A percentile compares a stretch with the other conserved stretches of the same genome.
Evolutionary conservation across 2,113 vertebrate genomes (phyloP).

Genomic region (Oncorhynchus mykiss): DNA sequence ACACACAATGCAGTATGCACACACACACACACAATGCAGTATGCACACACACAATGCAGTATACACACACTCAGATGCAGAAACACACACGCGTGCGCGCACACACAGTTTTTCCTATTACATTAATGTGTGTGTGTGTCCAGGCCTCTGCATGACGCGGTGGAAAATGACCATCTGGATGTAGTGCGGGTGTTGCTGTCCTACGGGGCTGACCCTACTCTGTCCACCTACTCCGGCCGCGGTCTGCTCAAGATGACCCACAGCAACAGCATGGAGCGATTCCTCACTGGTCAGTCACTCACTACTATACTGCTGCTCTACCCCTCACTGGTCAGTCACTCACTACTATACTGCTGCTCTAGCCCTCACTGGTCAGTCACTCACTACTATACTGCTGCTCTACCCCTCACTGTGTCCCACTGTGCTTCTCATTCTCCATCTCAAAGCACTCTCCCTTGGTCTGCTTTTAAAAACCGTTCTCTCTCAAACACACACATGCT

Average conservation of each 20-base stretch:
- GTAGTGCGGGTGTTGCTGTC: slow-evolving; percentile 90
- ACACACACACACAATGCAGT: no score
- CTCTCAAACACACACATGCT: background rate
- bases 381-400: no score
- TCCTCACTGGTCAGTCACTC: slow-evolving; percentile 78
- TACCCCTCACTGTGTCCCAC: background rate
- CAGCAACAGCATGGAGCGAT: slow-evolving; percentile 90
- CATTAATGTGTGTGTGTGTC: slow-evolving; percentile 4
- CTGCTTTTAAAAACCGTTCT: no score
- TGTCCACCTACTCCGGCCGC: slow-evolving; percentile 92
- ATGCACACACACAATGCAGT: no score
- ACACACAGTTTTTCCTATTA: background rate
- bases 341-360: no score
- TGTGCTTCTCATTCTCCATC: background rate
- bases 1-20: no score
- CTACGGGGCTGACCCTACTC: slow-evolving; percentile 91
- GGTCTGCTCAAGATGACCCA: slow-evolving; percentile 95
- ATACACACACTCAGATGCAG: background rate
- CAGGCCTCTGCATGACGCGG: slow-evolving; percentile 91
- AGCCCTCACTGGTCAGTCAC: no score
- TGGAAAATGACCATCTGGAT: slow-evolving; percentile 93
- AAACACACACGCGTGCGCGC: background rate
- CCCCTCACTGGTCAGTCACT: no score
- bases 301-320: no score
- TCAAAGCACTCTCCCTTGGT: background rate